phyloP scores from a whole-genome alignment of 2,888 invertebrate species.

The Rhorus exstirpatorius region DNA sequence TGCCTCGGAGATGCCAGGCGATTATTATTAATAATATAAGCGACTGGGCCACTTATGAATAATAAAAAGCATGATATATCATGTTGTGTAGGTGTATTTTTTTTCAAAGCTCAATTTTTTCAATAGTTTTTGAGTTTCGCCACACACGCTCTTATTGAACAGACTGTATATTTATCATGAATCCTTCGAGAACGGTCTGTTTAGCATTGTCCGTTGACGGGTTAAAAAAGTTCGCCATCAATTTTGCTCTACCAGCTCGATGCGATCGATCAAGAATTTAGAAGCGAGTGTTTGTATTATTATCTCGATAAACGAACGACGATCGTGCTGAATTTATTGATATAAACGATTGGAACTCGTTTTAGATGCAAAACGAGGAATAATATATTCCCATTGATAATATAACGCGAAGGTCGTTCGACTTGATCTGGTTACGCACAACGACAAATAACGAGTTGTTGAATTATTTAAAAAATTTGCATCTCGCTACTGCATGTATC shows the following conservation, averaged over 20 bases:
- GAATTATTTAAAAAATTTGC: no score
- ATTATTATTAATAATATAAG: no score
- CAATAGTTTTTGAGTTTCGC: no score
- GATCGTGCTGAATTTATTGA: conserved; percentile 42
- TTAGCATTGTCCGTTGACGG: background rate
- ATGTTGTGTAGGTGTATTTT: no score
- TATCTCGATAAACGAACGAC: conserved; percentile 26
- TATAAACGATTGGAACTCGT: conserved; percentile 13
- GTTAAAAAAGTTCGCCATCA: conserved; percentile 32
- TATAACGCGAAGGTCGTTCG: background rate
- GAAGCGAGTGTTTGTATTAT: conserved; percentile 42
- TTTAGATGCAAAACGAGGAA: conserved; percentile 33
- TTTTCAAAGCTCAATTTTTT: no score
- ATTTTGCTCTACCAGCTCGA: conserved; percentile 17
- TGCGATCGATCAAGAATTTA: conserved; percentile 17
- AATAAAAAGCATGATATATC: no score
- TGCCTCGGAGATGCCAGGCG: no score
- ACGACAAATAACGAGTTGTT: background rate
- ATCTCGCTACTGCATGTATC: no score
- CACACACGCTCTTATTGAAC: no score
- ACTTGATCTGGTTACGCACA: background rate
- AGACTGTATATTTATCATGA: no score
- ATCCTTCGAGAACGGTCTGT: background rate
- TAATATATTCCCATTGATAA: conserved; percentile 22
- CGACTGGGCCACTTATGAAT: no score